A percentile compares a stretch with the other conserved stretches of the same genome.
Evolutionary conservation across 1,140 invertebrate species (phyloP).

Genomic region (Drosophila micromelanica): DNA sequence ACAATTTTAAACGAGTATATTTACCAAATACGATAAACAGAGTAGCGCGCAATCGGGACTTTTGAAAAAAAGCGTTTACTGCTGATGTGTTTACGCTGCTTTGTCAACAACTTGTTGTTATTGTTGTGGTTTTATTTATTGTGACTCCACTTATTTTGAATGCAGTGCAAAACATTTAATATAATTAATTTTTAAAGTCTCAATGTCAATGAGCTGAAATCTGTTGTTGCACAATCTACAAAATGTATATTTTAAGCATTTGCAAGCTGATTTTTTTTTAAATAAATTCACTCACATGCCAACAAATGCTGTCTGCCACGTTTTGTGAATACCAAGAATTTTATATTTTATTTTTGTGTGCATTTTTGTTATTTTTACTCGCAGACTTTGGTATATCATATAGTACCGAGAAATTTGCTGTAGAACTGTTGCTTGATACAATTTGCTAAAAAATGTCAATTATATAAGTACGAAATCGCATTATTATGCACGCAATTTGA

Average conservation of each 20-base stretch:
- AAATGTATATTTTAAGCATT: no score
- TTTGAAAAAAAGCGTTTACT: background rate
- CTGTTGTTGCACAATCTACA: background rate
- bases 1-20: no score
- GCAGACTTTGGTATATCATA: background rate
- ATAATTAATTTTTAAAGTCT: constrained; percentile 57
- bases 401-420: background rate
- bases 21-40: background rate
- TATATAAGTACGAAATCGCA: background rate
- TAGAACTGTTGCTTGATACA: background rate
- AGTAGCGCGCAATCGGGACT: background rate
- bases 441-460: constrained; percentile 5
- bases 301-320: no score
- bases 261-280: no score
- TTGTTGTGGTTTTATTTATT: constrained; percentile 19
- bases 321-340: no score
- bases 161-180: constrained; percentile 58
- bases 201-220: background rate
- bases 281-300: no score
- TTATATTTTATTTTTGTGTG: no score
- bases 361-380: no score
- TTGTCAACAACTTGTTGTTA: constrained; percentile 62
- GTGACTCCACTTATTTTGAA: constrained; percentile 54
- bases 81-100: background rate
- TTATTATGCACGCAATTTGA: constrained; percentile 9